Conservation (phyloP, 2,113 vertebrate genomes). For the Cyanoliseus patagonus region DNA sequence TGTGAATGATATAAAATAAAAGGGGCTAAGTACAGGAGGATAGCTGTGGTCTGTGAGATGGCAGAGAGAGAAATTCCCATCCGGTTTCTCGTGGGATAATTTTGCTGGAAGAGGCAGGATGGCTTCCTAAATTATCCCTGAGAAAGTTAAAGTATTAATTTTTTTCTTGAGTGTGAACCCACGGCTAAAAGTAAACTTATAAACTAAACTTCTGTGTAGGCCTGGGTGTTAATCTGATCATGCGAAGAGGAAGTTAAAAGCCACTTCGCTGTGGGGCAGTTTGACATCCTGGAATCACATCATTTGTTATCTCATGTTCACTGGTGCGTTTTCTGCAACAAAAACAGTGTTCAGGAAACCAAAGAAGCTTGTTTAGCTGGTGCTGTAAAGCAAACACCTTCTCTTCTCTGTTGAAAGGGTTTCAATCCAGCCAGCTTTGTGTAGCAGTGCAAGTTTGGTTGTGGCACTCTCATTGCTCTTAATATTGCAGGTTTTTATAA, state of each 20-base stretch:
- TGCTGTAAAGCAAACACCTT: not conserved
- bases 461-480: not conserved
- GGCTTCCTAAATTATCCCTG: not conserved
- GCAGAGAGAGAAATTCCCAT: not conserved
- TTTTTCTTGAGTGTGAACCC: not conserved
- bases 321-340: slow-evolving; percentile 22
- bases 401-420: not conserved
- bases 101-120: not conserved
- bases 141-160: not conserved
- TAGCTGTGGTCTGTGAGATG: slow-evolving; percentile 14
- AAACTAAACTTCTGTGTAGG: not conserved
- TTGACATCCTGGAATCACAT: slow-evolving; percentile 16
- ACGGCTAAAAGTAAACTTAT: not conserved
- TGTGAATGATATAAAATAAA: not conserved
- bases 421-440: not conserved
- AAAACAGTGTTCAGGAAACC: slow-evolving; percentile 12
- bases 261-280: not conserved
- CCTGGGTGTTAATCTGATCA: not conserved
- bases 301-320: not conserved
- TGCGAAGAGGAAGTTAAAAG: slow-evolving; percentile 20
- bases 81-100: slow-evolving; percentile 35
- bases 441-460: not conserved
- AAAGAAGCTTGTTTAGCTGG: not conserved
- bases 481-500: not conserved
- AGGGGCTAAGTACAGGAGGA: not conserved